A percentile compares a stretch with the other conserved stretches of the same genome.
phyloP scores from a whole-genome alignment of 2,797 vertebrate genomes.

The Poeciliopsis infans region DNA sequence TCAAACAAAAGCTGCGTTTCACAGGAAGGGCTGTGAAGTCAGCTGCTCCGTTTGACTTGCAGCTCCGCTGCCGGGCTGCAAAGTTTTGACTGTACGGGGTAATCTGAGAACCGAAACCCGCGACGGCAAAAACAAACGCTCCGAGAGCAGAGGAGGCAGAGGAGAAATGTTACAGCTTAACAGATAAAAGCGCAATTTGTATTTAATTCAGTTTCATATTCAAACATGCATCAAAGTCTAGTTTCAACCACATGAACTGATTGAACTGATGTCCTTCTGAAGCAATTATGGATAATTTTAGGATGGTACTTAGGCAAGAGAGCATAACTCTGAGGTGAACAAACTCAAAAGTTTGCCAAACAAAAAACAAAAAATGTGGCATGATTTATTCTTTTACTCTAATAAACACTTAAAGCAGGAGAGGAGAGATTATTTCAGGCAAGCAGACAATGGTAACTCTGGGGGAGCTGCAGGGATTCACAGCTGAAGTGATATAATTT shows the following conservation, averaged over 20 bases:
- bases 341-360: background rate
- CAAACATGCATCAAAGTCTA: background rate
- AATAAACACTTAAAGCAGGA: background rate
- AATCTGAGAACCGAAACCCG: conserved; percentile 22
- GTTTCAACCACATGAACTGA: background rate
- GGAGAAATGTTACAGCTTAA: background rate
- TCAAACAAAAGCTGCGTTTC: conserved; percentile 32
- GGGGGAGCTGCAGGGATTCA: background rate
- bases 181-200: too few relatives aligned
- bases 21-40: conserved; percentile 32
- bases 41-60: conserved; percentile 28
- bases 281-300: background rate
- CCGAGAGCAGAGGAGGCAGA: background rate
- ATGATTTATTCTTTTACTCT: background rate
- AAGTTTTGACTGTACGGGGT: conserved; percentile 33
- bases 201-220: background rate
- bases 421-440: background rate
- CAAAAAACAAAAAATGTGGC: background rate
- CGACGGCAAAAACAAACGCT: conserved; percentile 17
- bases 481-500: background rate
- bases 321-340: background rate
- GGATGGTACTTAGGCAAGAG: background rate
- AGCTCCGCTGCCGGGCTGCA: conserved; percentile 18
- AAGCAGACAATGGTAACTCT: background rate
- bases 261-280: background rate